Conservation (phyloP, 2,113 vertebrate species). For the Saimiri boliviensis region DNA sequence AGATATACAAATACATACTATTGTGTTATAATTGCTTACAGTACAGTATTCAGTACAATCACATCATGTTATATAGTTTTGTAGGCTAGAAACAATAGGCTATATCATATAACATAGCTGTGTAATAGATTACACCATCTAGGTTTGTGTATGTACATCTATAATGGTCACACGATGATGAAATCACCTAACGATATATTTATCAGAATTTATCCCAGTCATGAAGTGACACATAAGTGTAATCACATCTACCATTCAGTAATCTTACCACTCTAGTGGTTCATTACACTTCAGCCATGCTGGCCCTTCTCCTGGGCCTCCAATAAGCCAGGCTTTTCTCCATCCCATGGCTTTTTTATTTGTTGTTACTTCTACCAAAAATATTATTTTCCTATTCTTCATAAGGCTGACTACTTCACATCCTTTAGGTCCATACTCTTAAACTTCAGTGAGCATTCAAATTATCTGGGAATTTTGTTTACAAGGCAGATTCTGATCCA, state of each 20-base stretch:
- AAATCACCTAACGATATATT: background rate
- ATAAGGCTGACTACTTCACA: background rate
- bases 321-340: background rate
- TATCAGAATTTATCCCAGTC: background rate
- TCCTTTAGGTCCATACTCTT: background rate
- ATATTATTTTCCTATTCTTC: background rate
- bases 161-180: background rate
- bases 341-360: background rate
- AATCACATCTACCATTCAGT: too few relatives aligned
- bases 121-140: background rate
- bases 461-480: background rate
- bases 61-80: background rate
- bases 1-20: background rate
- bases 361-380: background rate
- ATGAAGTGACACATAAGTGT: background rate
- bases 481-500: background rate
- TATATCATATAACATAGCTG: background rate
- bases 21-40: background rate
- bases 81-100: background rate
- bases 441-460: background rate
- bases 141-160: background rate
- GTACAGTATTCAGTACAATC: background rate
- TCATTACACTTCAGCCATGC: background rate
- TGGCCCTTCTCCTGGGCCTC: background rate
- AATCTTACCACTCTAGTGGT: background rate